Evolutionary conservation across 1,140 invertebrate species (phyloP), one percentile per base, ranked within the genome.

Genomic region (Drosophila paulistorum): DNA sequence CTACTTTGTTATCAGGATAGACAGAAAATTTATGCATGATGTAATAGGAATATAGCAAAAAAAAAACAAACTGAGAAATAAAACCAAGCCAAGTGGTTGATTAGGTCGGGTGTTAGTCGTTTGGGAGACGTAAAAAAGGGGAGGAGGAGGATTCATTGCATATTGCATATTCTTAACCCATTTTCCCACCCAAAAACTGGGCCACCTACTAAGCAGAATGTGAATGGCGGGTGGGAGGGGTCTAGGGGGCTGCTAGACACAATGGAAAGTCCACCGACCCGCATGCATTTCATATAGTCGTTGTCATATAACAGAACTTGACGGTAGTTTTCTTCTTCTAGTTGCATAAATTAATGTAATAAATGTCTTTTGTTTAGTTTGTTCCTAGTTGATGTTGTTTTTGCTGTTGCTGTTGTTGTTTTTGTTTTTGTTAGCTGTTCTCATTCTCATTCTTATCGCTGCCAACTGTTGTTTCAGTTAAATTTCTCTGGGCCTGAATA

Each of bases 131-230:
- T 17, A 0, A 11, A 17, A 17, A 10, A 0, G 7, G n/a, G 45
- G 7, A 7, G 17, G 1, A 7, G 14, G 14, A 11, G 17, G 20
- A 23, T 51, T 51, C 10, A 20, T 51, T 51, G 78, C 81, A 84
- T 86, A 81, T 61, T 86, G 78, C 81, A 84, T 86, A 81, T 61
- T 86, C 81, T 86, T 85, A 84, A 81, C 81, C 81, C 70, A 84
- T 69, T 84, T 84, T 60, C 54, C 11, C 66, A 30, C 23, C 39
- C 20, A 51, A n/a, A 58, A 48, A 17, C 55, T 59, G 57, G 45
- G 45, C 17, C 45, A 51, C 10, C 45, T 39, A 37, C 14, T 35
- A 65, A 63, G 62, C 57, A 71, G 45, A 71, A 63, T 55, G 68
- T 70, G 74, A 65, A 42, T 26, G 20, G 20, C 1, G 30, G 55